These are phyloP conservation scores for Copsychus sechellarum DNA, from an alignment of 2,113 vertebrate genomes.

Conservation along the genomic window DNA sequence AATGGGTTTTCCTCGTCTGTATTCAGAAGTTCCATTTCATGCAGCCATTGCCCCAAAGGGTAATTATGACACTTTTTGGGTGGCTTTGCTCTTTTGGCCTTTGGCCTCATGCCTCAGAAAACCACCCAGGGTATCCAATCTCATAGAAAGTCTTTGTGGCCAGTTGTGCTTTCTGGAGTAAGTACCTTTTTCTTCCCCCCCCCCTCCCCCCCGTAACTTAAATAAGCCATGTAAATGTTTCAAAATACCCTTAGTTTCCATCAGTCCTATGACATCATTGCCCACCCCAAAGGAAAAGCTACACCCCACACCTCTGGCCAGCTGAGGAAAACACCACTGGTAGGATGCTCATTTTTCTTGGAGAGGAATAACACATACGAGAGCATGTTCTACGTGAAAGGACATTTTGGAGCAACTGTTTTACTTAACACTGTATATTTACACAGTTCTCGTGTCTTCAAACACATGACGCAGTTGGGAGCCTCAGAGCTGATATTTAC, in stretches of 20 bases:
- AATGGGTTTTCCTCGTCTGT: constrained; percentile 65
- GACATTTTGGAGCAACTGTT: constrained; percentile 20
- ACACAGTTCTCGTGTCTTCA: constrained; percentile 1
- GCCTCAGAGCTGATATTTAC: constrained; percentile 21
- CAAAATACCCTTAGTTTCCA: constrained; percentile 30
- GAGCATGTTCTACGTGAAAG: not conserved
- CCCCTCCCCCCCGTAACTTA: not conserved
- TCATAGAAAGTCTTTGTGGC: constrained; percentile 48
- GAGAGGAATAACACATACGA: not conserved
- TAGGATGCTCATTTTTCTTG: constrained; percentile 34
- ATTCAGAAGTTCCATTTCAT: constrained; percentile 59
- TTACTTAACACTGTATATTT: constrained; percentile 29
- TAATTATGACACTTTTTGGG: constrained; percentile 67
- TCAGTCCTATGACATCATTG: not conserved
- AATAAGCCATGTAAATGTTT: not conserved
- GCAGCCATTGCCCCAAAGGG: not conserved
- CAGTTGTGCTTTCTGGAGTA: constrained; percentile 1
- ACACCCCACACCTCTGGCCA: not conserved
- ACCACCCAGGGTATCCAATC: constrained; percentile 35
- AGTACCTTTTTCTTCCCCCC: not conserved
- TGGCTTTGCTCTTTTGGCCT: constrained; percentile 64
- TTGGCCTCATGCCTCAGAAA: constrained; percentile 53
- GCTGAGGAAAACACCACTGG: not conserved
- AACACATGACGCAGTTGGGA: not conserved
- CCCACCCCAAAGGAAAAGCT: not conserved